phyloP scores from a whole-genome alignment of 2,113 vertebrate genomes.

The Coturnix japonica region DNA sequence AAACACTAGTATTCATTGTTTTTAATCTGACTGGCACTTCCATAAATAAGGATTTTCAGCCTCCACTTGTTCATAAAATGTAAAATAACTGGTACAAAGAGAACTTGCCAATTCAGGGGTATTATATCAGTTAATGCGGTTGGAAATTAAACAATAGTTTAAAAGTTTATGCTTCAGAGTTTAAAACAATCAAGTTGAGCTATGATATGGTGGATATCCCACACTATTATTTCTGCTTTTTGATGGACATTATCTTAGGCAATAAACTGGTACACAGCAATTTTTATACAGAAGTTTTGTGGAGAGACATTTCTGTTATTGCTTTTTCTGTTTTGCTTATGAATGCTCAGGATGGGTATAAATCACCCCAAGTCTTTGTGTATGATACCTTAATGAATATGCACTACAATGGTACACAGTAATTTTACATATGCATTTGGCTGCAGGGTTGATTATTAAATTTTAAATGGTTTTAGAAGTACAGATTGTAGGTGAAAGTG shows the following conservation, averaged over 20 bases:
- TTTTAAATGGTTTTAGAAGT: not conserved
- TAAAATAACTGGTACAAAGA: not conserved
- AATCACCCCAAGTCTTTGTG: not conserved
- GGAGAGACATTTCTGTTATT: not conserved
- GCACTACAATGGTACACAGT: not conserved
- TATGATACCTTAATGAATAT: not conserved
- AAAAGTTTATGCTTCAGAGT: not conserved
- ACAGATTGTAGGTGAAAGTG: not conserved
- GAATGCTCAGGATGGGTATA: not conserved
- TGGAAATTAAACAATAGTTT: not conserved
- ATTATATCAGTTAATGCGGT: not conserved
- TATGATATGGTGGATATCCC: not conserved
- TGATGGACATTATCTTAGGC: not conserved
- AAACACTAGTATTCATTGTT: not conserved
- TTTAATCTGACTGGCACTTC: not conserved
- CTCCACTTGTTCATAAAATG: not conserved
- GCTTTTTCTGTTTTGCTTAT: not conserved
- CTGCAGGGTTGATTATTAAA: not conserved
- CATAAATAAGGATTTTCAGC: not conserved
- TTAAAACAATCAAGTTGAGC: not conserved
- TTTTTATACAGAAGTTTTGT: not conserved
- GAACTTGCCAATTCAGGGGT: not conserved
- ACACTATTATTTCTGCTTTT: not conserved
- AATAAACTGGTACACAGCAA: fast-evolving
- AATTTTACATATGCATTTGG: not conserved